Conservation (phyloP, 1,140 invertebrate genomes). For the Schlechtendalia chinensis region DNA sequence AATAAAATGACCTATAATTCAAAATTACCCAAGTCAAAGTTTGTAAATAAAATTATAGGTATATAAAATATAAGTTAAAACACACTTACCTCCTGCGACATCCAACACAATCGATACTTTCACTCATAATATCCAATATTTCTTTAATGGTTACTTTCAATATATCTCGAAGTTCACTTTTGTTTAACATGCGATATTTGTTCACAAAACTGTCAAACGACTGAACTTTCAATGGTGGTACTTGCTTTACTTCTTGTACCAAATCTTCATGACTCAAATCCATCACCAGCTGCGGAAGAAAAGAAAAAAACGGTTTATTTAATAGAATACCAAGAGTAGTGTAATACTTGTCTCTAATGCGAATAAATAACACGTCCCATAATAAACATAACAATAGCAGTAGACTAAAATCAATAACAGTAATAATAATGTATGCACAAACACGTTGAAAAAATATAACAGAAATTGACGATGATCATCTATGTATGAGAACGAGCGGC, state of each 20-base stretch:
- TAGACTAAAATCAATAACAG: too few species aligned
- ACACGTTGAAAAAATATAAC: too few species aligned
- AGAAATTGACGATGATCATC: too few species aligned
- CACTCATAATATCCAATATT: conserved; percentile 77
- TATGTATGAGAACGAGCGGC: too few species aligned
- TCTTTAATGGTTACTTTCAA: conserved; percentile 80
- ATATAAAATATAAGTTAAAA: neutral
- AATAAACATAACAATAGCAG: neutral
- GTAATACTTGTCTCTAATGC: neutral
- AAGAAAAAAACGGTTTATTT: neutral
- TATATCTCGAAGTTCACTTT: conserved; percentile 74
- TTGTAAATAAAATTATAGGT: neutral
- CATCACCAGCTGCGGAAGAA: conserved; percentile 83
- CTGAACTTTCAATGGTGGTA: conserved; percentile 35
- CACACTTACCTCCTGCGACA: conserved; percentile 78
- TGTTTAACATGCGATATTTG: conserved; percentile 74
- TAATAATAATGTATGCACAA: too few species aligned
- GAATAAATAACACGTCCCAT: neutral
- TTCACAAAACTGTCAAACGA: conserved; percentile 62
- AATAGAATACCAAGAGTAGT: neutral
- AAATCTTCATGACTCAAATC: conserved; percentile 80
- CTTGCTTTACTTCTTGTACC: conserved; percentile 56
- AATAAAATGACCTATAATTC: too few species aligned
- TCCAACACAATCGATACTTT: conserved; percentile 88
- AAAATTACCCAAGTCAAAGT: neutral